Base-by-base conservation (phyloP, 2,888 invertebrate genomes). In the Cephus nigrinus region DNA sequence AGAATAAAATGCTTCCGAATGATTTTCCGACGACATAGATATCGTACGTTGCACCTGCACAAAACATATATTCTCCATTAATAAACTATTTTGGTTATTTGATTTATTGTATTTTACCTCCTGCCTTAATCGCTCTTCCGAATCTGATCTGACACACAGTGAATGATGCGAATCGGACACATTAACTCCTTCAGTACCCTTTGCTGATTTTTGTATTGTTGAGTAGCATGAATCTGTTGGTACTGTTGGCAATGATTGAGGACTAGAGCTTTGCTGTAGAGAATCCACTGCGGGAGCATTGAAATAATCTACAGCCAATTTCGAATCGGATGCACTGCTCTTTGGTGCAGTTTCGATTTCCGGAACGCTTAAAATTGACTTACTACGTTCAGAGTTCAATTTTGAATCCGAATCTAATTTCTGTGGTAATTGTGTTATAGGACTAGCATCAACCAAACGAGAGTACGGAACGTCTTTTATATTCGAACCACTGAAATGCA, bases 1-100 rank as follows among this genome's bases (percentile, higher is more conserved):
- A 0, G 98, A 98, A 90, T 97, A 98, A 92, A 98, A 98, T 76
- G 96, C 96, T 92, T 98, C 98, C 0, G 97, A 97, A 86, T 96
- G 97, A 90, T 97, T 97, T 91, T 97, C 97, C 80, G 97, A 97
- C 1, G 96, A 96, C 89, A 97, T 95, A 0, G 97, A 97, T 88
- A 96, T 95, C 0, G 97, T 97, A 85, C 97, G 93, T 91, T 97
- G 96, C 0, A 95, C 95, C 91, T 92, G 80, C 31, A 82, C 80
- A 78, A 31, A 75, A 23, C 9, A 55, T 55, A 55, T 55, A 55
- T 9, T 55, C 55, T 31, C 30, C 23, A 69, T 30, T 40, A n/a
- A 71, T 74, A 74, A 76, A 75, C 68, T 36, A 15, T 31, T 36
- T 68, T 23, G 69, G 1, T 4, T 15, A 71, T 0, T 71, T 71